Conservation (phyloP, 2,888 invertebrate species). For the Patella caerulea region DNA sequence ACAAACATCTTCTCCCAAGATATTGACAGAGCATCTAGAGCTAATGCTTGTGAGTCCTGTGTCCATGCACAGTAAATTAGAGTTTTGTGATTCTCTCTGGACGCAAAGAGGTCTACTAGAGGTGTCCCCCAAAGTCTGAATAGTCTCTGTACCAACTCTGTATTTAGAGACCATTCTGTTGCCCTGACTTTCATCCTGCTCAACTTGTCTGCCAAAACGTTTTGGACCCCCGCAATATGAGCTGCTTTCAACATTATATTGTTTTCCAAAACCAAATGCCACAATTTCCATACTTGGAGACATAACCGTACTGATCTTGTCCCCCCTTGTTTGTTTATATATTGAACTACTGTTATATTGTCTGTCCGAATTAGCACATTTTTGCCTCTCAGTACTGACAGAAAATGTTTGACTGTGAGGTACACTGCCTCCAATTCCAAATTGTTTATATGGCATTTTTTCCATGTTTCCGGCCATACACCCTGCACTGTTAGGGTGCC, state of each 20-base stretch:
- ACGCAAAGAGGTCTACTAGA: constrained; percentile 28
- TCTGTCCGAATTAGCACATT: constrained; percentile 14
- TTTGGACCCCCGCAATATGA: constrained; percentile 32
- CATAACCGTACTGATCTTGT: not conserved
- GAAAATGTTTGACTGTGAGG: constrained; percentile 12
- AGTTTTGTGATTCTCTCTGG: constrained; percentile 18
- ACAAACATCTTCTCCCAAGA: constrained; percentile 21
- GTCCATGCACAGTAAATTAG: constrained; percentile 22
- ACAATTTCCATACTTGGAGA: constrained; percentile 9
- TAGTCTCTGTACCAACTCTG: constrained; percentile 3
- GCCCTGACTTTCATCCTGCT: constrained; percentile 33
- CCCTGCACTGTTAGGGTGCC: constrained; percentile 15
- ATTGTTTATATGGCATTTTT: constrained; percentile 11
- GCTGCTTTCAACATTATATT: no score
- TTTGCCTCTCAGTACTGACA: constrained; percentile 3
- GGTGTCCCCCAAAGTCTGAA: constrained; percentile 18
- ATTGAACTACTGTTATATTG: constrained; percentile 16
- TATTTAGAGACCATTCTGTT: constrained; percentile 8
- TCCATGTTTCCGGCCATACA: constrained; percentile 4
- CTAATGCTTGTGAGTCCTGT: constrained; percentile 14
- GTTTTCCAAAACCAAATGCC: no score
- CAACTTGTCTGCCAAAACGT: constrained; percentile 31
- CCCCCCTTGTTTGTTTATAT: constrained; percentile 4
- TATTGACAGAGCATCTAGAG: constrained; percentile 25
- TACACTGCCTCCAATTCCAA: constrained; percentile 20